Evolutionary conservation across 1,140 invertebrate genomes (phyloP).

Genomic region (Lysiphlebus fabarum): DNA sequence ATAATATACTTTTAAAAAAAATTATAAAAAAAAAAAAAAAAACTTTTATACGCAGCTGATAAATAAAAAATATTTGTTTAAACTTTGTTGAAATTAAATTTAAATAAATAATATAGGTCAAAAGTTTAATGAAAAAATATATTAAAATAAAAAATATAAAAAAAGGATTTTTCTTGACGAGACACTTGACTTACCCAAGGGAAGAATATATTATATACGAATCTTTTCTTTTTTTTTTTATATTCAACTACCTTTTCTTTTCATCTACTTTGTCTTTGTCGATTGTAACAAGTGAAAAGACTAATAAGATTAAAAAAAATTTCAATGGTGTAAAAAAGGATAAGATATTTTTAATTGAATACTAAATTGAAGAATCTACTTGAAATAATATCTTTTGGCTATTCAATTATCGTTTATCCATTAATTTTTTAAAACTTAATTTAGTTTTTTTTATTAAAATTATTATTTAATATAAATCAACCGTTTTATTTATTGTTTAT

Average conservation of each 20-base stretch:
- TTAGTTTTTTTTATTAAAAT: too few relatives aligned
- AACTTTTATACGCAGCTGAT: too few relatives aligned
- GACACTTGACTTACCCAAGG: background rate
- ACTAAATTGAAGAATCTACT: constrained; percentile 17
- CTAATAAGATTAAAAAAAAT: constrained; percentile 11
- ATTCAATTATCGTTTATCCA: constrained; percentile 10
- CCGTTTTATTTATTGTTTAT: too few relatives aligned
- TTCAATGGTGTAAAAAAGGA: background rate
- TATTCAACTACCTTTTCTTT: background rate
- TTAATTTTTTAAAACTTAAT: too few relatives aligned
- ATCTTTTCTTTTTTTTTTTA: background rate
- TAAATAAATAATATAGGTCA: too few relatives aligned
- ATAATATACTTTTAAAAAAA: too few relatives aligned
- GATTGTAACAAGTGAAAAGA: background rate
- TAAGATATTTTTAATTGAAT: constrained; percentile 20
- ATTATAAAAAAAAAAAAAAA: too few relatives aligned
- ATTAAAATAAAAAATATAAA: background rate
- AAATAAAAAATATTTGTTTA: too few relatives aligned
- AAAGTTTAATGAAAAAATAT: too few relatives aligned
- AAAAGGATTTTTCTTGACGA: background rate
- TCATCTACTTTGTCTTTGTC: constrained; percentile 5
- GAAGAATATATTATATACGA: constrained; percentile 21
- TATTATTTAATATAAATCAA: too few relatives aligned
- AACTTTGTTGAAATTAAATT: too few relatives aligned
- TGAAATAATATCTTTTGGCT: background rate